A percentile compares a stretch with the other conserved stretches of the same genome.
These are phyloP conservation scores for Choloepus hoffmanni DNA, from an alignment of 2,113 vertebrate genomes.

Conservation along the genomic window DNA sequence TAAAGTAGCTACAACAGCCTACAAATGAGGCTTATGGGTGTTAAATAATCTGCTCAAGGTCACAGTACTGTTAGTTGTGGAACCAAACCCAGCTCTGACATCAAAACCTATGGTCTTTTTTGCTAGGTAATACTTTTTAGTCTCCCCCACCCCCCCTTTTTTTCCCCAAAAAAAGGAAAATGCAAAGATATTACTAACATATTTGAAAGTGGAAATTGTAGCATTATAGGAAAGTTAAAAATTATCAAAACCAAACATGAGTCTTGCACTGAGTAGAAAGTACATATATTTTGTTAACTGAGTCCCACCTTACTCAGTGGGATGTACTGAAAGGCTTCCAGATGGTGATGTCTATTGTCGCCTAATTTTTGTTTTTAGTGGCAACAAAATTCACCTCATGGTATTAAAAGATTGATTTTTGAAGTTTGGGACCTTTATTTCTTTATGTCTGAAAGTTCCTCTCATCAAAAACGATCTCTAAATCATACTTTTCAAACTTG, in stretches of 20 bases:
- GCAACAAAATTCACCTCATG: neutral
- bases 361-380: neutral
- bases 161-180: neutral
- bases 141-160: neutral
- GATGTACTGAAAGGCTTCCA: conserved; percentile 34
- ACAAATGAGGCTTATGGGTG: conserved; percentile 9
- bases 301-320: neutral
- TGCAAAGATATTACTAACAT: neutral
- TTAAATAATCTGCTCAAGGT: conserved; percentile 38
- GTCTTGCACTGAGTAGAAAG: neutral
- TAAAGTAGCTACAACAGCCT: neutral
- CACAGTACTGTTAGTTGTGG: neutral
- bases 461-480: neutral
- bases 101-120: neutral
- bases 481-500: neutral
- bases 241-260: neutral
- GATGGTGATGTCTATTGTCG: neutral
- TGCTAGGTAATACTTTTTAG: neutral
- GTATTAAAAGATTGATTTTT: neutral
- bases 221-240: conserved; percentile 43
- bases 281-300: neutral
- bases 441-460: neutral
- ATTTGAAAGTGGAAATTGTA: conserved; percentile 30
- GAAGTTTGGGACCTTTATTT: neutral
- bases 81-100: neutral